Percentiles rank a stretch among this genome's conserved stretches.
Conservation (phyloP, 2,888 invertebrate species). For the Ophraella communa region DNA sequence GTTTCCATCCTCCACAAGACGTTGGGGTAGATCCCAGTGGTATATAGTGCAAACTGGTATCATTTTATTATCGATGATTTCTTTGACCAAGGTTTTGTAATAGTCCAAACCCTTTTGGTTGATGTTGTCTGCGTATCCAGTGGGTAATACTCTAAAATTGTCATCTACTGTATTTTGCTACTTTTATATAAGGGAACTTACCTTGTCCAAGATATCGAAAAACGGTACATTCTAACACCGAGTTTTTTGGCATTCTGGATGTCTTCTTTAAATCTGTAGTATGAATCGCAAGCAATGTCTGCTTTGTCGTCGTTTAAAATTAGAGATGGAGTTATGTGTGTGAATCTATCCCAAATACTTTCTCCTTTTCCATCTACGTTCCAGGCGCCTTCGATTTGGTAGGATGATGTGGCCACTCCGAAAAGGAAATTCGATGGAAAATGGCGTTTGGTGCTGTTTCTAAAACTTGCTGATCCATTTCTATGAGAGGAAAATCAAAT, state of each 20-base stretch:
- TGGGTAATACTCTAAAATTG: conserved; percentile 61
- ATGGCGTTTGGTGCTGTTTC: conserved; percentile 45
- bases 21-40: conserved; percentile 48
- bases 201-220: conserved; percentile 45
- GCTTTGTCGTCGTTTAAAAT: conserved; percentile 59
- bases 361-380: conserved; percentile 63
- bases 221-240: conserved; percentile 64
- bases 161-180: not conserved
- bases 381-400: conserved; percentile 45
- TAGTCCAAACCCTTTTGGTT: conserved; percentile 59
- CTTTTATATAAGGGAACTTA: not conserved
- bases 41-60: conserved; percentile 31
- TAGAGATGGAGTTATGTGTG: conserved; percentile 54
- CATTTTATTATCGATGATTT: conserved; percentile 39
- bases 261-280: conserved; percentile 69
- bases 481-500: not conserved
- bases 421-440: conserved; percentile 33
- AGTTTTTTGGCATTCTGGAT: conserved; percentile 64
- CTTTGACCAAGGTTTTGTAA: conserved; percentile 29
- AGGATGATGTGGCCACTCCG: conserved; percentile 35
- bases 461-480: not conserved
- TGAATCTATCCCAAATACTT: conserved; percentile 73
- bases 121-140: conserved; percentile 59
- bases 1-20: conserved; percentile 57
- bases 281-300: conserved; percentile 72